phyloP scores from a whole-genome alignment of 2,888 invertebrate species.

The Danaus chrysippus region DNA sequence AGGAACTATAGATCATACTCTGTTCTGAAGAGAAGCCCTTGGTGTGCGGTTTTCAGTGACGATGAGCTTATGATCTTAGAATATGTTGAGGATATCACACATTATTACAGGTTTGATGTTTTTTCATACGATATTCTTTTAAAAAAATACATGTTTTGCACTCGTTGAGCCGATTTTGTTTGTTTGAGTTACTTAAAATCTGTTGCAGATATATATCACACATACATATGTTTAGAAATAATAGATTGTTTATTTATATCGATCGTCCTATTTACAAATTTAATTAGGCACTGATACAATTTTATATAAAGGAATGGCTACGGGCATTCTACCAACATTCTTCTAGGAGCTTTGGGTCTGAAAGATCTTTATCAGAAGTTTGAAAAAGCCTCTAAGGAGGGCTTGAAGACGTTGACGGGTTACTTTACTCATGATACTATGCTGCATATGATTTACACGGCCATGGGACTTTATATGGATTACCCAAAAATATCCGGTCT shows the following conservation, averaged over 20 bases:
- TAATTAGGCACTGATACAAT: conserved; percentile 34
- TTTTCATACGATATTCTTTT: too few relatives aligned
- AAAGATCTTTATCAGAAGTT: conserved; percentile 79
- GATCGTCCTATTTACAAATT: neutral
- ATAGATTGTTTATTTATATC: too few relatives aligned
- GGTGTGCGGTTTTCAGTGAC: conserved; percentile 84
- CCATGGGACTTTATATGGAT: conserved; percentile 75
- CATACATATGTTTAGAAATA: too few relatives aligned
- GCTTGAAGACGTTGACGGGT: conserved; percentile 44
- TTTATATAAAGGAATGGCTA: conserved; percentile 26
- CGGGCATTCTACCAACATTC: conserved; percentile 38
- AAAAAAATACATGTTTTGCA: too few relatives aligned
- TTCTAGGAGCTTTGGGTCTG: conserved; percentile 81
- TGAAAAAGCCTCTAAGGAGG: conserved; percentile 33
- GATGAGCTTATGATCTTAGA: conserved; percentile 82
- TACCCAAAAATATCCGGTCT: conserved; percentile 67
- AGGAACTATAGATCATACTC: conserved; percentile 82
- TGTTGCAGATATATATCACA: too few relatives aligned
- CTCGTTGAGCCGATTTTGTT: too few relatives aligned
- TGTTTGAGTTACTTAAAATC: too few relatives aligned
- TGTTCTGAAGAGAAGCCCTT: conserved; percentile 67
- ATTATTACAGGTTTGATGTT: conserved; percentile 56
- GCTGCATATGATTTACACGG: conserved; percentile 77
- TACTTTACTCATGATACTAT: conserved; percentile 82
- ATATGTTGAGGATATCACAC: conserved; percentile 83